Percentiles rank a stretch among this genome's conserved stretches.
phyloP scores from a whole-genome alignment of 1,140 invertebrate species.

The Dreissena polymorpha region DNA sequence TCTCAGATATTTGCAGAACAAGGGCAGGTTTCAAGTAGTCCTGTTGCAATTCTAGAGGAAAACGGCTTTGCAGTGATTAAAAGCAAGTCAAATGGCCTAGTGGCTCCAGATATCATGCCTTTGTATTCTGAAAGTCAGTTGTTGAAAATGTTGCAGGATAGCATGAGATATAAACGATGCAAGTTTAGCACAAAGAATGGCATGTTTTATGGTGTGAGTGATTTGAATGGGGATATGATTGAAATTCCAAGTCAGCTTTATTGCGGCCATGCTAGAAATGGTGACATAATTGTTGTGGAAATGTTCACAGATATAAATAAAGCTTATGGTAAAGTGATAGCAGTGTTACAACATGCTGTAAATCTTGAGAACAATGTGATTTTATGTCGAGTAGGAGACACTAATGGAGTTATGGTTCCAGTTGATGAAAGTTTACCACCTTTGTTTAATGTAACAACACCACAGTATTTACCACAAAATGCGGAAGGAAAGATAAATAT shows the following conservation, averaged over 20 bases:
- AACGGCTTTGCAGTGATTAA: constrained; percentile 57
- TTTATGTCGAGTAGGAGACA: constrained; percentile 69
- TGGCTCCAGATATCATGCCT: constrained; percentile 50
- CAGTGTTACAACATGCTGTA: constrained; percentile 67
- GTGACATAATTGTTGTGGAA: constrained; percentile 74
- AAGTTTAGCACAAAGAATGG: not conserved
- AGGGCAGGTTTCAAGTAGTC: not conserved
- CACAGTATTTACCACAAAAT: constrained; percentile 49
- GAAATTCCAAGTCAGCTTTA: constrained; percentile 61
- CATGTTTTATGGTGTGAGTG: constrained; percentile 54
- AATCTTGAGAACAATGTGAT: constrained; percentile 67
- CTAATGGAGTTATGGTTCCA: constrained; percentile 73
- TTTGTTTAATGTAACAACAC: constrained; percentile 67
- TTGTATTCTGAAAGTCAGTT: constrained; percentile 48
- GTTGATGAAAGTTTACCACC: constrained; percentile 67
- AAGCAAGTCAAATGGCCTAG: constrained; percentile 19
- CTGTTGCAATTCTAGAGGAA: constrained; percentile 43
- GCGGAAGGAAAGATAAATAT: constrained; percentile 66
- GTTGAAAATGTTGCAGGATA: constrained; percentile 37
- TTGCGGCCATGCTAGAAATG: constrained; percentile 71
- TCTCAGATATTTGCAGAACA: constrained; percentile 10
- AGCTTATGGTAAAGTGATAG: constrained; percentile 69
- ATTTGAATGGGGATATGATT: constrained; percentile 53
- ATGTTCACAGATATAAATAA: constrained; percentile 49
- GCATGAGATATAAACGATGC: constrained; percentile 26